Conservation (phyloP, 2,888 invertebrate genomes). For the Cyclophora albipunctata region DNA sequence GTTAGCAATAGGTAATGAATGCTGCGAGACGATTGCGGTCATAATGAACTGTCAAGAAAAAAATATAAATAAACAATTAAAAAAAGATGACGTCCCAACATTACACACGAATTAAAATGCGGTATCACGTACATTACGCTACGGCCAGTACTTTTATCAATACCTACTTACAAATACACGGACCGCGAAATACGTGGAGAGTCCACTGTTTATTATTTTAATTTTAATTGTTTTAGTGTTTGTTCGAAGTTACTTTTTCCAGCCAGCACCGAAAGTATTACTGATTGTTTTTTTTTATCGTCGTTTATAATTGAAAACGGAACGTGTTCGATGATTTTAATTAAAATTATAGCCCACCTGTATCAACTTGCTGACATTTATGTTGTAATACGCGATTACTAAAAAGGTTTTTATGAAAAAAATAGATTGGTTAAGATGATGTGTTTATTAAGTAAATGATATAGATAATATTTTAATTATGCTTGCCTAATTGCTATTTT, state of each 20-base stretch:
- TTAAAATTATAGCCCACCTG: conserved; percentile 6
- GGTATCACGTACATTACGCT: conserved; percentile 66
- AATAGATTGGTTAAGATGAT: not conserved
- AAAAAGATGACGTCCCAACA: conserved; percentile 52
- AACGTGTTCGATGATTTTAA: conserved; percentile 15
- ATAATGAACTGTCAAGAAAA: conserved; percentile 35
- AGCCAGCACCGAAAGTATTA: conserved; percentile 9
- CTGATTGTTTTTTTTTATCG: conserved; percentile 20
- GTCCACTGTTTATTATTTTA: conserved; percentile 29
- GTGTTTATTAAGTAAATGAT: not conserved
- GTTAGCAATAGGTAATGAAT: too few relatives aligned
- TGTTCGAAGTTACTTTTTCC: conserved; percentile 26
- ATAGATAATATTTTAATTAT: too few relatives aligned
- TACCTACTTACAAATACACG: conserved; percentile 49
- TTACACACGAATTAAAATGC: conserved; percentile 68
- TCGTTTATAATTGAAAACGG: conserved; percentile 23
- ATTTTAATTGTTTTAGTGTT: conserved; percentile 35
- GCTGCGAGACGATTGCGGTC: conserved; percentile 8
- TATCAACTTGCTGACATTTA: conserved; percentile 3
- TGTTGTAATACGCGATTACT: not conserved
- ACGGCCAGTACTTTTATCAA: conserved; percentile 55
- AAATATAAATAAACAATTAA: conserved; percentile 54
- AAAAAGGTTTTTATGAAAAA: not conserved
- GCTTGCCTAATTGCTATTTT: too few relatives aligned
- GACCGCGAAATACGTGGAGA: conserved; percentile 38